Base-by-base conservation (phyloP, 2,888 invertebrate genomes). In the Thera obeliscata region DNA sequence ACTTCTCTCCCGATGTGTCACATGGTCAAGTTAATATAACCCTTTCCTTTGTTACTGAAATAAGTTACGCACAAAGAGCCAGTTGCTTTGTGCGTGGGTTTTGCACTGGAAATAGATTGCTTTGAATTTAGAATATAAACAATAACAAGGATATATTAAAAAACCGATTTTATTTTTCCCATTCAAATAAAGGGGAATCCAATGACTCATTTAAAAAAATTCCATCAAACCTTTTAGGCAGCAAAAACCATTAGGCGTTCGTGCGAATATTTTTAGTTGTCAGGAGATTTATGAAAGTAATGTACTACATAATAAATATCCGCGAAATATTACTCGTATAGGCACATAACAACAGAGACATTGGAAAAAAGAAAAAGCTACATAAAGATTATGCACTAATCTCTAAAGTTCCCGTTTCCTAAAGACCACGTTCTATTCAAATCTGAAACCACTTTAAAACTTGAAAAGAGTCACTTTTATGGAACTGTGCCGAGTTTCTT, bases 31-130 rank as follows among this genome's bases (percentile, higher is more conserved):
- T 69, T 65, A 36, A 43, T 56, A 64, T 63, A 69, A 69, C 58
- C 60, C 49, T 66, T 69, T 63, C 60, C 49, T 66, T 69, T 66
- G 69, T 64, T 69, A 69, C 66, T 50, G 56, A 69, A 69, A 66
- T 69, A 66, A 49, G 56, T 66, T 49, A 36, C 9, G 58, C 58
- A 46, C 9, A 46, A 46, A 46, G 43, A 8, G 43, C 9, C 8
- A 41, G 41, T 41, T 41, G 6, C 7, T 48, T 57, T 41, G 55
- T 55, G 61, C 46, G 65, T 60, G 48, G 33, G 11, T 55, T 43
- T 50, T 56, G 56, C 36, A 43, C 9, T 22, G 48, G 7, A 43
- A 57, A 46, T 36, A 38, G 43, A 2, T 46, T 43, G 43, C 8
- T 6, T 46, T 46, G 43, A 3, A 9, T 46, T 46, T 46, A 38